Evolutionary conservation across 2,888 invertebrate species (phyloP).

Genomic region (Platycheirus albimanus): DNA sequence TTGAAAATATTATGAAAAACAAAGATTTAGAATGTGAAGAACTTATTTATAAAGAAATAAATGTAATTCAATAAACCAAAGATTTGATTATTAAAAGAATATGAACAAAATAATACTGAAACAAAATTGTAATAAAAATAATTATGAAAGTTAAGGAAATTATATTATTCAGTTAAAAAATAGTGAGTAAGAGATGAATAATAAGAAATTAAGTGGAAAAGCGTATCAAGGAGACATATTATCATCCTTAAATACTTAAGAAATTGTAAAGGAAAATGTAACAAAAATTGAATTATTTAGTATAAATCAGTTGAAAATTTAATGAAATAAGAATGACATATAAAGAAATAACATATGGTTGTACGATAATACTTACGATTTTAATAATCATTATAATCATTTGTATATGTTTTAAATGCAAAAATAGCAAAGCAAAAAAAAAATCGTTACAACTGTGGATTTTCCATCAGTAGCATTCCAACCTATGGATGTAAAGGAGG

Average conservation of each 20-base stretch:
- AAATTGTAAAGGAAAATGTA: background rate
- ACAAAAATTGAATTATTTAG: background rate
- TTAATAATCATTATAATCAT: background rate
- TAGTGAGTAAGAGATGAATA: background rate
- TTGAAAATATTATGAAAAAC: background rate
- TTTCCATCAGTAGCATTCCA: background rate
- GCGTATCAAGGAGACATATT: background rate
- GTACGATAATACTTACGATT: constrained; percentile 4
- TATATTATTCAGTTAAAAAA: background rate
- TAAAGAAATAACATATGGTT: too few relatives aligned
- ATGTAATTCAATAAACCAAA: background rate
- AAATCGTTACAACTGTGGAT: background rate
- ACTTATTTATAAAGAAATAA: constrained; percentile 3
- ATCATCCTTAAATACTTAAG: background rate
- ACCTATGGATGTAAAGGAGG: background rate
- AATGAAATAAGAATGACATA: background rate
- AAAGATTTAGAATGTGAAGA: constrained; percentile 1
- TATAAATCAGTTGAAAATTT: background rate
- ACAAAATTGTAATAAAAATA: background rate
- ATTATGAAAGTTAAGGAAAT: background rate
- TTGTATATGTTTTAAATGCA: background rate
- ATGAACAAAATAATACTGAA: background rate
- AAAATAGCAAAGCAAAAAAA: background rate
- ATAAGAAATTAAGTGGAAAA: background rate
- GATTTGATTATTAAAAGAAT: background rate